Evolutionary conservation across 2,113 vertebrate genomes (phyloP).

Genomic region (Aythya baeri): DNA sequence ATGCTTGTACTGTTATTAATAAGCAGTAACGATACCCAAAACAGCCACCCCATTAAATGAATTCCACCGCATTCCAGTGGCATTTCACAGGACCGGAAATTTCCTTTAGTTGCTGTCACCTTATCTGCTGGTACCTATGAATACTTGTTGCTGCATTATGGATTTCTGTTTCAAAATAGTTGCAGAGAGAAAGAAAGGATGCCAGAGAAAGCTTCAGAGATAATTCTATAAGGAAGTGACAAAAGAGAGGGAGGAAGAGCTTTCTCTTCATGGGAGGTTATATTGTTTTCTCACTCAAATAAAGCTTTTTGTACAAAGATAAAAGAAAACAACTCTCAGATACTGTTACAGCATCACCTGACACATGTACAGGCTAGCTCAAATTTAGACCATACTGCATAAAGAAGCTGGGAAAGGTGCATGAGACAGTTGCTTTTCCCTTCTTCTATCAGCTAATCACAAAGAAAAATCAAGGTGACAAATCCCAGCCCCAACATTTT

Average conservation of each 20-base stretch:
- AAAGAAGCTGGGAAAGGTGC: conserved; percentile 55
- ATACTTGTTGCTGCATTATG: not conserved
- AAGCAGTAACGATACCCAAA: not conserved
- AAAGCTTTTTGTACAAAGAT: conserved; percentile 18
- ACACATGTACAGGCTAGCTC: not conserved
- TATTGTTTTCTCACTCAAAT: conserved; percentile 38
- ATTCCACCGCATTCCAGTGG: not conserved
- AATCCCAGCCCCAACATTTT: not conserved
- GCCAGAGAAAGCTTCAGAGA: not conserved
- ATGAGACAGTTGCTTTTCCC: conserved; percentile 17
- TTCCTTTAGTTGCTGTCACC: not conserved
- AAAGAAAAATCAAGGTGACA: conserved; percentile 34
- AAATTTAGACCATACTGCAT: not conserved
- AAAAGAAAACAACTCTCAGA: not conserved
- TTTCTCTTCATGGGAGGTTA: not conserved
- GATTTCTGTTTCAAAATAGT: not conserved
- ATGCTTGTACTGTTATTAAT: not conserved
- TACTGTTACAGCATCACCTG: not conserved
- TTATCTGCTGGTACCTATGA: not conserved
- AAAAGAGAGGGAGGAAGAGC: not conserved
- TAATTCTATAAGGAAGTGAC: not conserved
- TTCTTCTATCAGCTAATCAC: conserved; percentile 39
- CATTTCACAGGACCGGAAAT: not conserved
- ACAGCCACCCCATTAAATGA: not conserved
- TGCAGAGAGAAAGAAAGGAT: not conserved